Percentiles rank a stretch among this genome's conserved stretches.
phyloP scores from a whole-genome alignment of 2,888 invertebrate species.

The Mimachlamys varia region DNA sequence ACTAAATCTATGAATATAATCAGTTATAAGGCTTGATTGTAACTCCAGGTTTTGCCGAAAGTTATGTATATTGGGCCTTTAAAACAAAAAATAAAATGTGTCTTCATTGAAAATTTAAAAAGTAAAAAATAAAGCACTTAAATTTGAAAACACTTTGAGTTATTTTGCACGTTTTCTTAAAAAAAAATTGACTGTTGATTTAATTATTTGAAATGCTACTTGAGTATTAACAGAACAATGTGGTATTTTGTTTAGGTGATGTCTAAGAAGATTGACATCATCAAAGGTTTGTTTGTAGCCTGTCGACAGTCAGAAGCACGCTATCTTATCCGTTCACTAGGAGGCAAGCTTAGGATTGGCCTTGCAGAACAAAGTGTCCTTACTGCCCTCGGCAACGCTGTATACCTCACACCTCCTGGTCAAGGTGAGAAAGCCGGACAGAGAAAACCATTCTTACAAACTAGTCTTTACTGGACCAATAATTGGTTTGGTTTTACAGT shows the following conservation, averaged over 20 bases:
- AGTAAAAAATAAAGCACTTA: too few relatives aligned
- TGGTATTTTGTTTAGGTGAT: conserved; percentile 76
- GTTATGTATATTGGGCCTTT: too few relatives aligned
- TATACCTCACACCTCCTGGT: conserved; percentile 89
- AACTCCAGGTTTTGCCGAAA: too few relatives aligned
- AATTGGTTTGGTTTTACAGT: too few relatives aligned
- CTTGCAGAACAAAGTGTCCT: conserved; percentile 98
- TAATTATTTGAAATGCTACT: too few relatives aligned
- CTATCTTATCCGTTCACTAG: conserved; percentile 93
- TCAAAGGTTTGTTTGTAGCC: conserved; percentile 95
- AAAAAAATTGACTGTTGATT: too few relatives aligned
- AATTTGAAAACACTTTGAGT: too few relatives aligned
- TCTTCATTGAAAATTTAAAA: too few relatives aligned
- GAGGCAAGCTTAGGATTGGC: conserved; percentile 97
- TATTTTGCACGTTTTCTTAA: too few relatives aligned
- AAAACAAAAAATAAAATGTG: too few relatives aligned
- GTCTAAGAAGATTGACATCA: conserved; percentile 93
- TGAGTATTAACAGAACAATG: neutral
- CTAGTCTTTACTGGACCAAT: neutral
- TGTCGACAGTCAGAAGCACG: conserved; percentile 93
- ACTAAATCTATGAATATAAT: too few relatives aligned
- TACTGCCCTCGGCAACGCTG: conserved; percentile 93
- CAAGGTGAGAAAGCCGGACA: conserved; percentile 81
- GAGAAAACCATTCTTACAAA: neutral
- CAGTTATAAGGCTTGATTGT: too few relatives aligned